A percentile compares a stretch with the other conserved stretches of the same genome.
These are phyloP conservation scores for Xestia c-nigrum DNA, from an alignment of 2,888 invertebrate species.

Conservation along the genomic window DNA sequence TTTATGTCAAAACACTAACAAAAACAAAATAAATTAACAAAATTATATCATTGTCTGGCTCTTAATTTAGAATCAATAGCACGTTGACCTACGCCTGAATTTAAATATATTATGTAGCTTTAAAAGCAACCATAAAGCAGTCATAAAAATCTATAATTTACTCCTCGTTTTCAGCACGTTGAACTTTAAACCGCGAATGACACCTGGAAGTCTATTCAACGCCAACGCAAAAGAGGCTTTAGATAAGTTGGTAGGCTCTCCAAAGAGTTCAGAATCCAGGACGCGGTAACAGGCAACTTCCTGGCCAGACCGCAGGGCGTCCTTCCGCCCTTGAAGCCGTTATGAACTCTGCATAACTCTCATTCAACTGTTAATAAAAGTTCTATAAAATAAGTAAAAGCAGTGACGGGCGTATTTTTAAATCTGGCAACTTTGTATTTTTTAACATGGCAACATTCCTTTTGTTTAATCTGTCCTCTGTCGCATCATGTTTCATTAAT, in stretches of 20 bases:
- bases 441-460: constrained; percentile 18
- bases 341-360: constrained; percentile 23
- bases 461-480: constrained; percentile 7
- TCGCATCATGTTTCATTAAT: neutral
- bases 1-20: neutral
- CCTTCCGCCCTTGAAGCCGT: constrained; percentile 35
- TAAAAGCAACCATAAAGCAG: neutral
- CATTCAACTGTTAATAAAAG: constrained; percentile 33
- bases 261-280: constrained; percentile 43
- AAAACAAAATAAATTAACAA: neutral
- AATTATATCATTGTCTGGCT: neutral
- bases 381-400: constrained; percentile 15
- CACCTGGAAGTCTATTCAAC: constrained; percentile 32
- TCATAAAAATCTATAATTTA: neutral
- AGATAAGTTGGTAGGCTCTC: constrained; percentile 36
- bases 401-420: constrained; percentile 16
- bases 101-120: neutral
- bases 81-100: constrained; percentile 15
- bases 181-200: constrained; percentile 18
- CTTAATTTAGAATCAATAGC: neutral
- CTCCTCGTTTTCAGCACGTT: neutral
- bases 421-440: constrained; percentile 19
- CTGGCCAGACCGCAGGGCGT: constrained; percentile 28
- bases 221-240: constrained; percentile 6
- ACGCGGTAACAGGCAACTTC: constrained; percentile 55